These are phyloP conservation scores for Sicus ferrugineus DNA, from an alignment of 2,888 invertebrate species.

Conservation along the genomic window DNA sequence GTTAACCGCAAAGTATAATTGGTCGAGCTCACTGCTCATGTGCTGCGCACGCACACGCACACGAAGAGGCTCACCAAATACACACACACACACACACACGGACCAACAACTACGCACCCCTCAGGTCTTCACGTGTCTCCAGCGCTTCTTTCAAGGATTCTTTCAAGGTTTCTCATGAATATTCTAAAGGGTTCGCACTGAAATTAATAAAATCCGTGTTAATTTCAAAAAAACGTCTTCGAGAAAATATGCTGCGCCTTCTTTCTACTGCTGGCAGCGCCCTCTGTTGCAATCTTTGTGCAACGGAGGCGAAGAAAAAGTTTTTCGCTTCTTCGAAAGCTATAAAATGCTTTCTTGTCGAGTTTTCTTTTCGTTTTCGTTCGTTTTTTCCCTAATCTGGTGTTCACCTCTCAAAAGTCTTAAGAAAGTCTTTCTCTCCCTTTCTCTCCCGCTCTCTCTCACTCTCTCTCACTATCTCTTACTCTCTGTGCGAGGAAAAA, in stretches of 20 bases:
- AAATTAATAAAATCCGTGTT: neutral
- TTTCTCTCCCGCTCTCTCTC: no score
- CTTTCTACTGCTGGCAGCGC: neutral
- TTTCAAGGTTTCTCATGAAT: no score
- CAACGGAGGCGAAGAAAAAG: neutral
- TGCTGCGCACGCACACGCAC: conserved; percentile 26
- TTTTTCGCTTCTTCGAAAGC: conserved; percentile 13
- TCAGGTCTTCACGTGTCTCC: neutral
- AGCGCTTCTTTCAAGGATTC: no score
- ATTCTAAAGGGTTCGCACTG: no score
- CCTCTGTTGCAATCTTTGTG: conserved; percentile 19
- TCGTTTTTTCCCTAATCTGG: neutral
- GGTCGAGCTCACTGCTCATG: conserved; percentile 55
- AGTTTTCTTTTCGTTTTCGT: neutral
- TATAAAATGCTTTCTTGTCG: conserved; percentile 26
- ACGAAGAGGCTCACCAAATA: neutral
- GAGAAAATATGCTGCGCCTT: neutral
- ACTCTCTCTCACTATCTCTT: neutral
- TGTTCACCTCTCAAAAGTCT: conserved; percentile 4
- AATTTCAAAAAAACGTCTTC: neutral
- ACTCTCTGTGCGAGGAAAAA: neutral
- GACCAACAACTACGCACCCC: neutral
- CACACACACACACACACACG: conserved; percentile 9
- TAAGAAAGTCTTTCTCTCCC: neutral
- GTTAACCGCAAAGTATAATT: conserved; percentile 66